These are phyloP conservation scores for Cercocebus atys DNA, from an alignment of 2,113 vertebrate genomes.

Conservation along the genomic window DNA sequence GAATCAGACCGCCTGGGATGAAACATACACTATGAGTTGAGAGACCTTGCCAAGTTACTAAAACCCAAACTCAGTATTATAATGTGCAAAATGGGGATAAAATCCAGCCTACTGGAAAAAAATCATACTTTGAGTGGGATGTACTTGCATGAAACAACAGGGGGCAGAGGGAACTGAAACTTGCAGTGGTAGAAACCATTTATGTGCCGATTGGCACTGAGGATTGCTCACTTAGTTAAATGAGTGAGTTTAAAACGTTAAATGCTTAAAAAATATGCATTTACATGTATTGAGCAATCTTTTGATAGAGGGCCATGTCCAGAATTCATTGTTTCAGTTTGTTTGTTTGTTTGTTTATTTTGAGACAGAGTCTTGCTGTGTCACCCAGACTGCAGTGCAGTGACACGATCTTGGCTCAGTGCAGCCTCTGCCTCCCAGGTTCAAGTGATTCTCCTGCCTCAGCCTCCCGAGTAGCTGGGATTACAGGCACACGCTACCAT, in stretches of 20 bases:
- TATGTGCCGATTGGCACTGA: not conserved
- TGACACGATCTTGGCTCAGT: no score
- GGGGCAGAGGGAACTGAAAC: fast-evolving
- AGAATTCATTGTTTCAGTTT: not conserved
- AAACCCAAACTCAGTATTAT: not conserved
- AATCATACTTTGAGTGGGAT: no score
- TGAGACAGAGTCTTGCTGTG: no score
- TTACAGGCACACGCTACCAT: no score
- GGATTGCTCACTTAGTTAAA: not conserved
- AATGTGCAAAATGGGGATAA: not conserved
- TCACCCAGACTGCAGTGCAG: no score
- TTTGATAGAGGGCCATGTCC: not conserved
- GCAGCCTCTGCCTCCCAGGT: no score
- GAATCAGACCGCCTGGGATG: not conserved
- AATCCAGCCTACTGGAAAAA: not conserved
- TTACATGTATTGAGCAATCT: not conserved
- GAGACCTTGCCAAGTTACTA: not conserved
- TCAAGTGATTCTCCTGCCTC: no score
- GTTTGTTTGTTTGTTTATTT: no score
- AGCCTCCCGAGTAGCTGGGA: no score
- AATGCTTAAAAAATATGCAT: not conserved
- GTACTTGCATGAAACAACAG: fast-evolving
- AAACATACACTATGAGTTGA: not conserved
- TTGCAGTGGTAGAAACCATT: fast-evolving
- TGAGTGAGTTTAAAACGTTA: not conserved